Evolutionary conservation across 2,113 vertebrate species (phyloP).

Genomic region (Microtus oregoni): DNA sequence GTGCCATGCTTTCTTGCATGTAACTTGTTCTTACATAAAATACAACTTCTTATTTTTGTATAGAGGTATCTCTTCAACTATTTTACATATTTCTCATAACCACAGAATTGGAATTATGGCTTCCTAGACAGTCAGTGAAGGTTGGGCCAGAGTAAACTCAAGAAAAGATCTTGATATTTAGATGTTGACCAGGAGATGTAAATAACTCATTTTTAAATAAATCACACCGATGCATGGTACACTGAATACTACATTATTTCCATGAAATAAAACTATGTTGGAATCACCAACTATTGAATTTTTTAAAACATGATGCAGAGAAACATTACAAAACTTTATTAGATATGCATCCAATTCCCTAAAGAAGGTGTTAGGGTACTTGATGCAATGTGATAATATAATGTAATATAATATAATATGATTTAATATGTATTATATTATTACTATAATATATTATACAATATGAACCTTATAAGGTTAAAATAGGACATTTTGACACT

Average conservation of each 20-base stretch:
- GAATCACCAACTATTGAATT: neutral
- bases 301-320: neutral
- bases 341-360: neutral
- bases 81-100: no score
- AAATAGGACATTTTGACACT: neutral
- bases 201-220: neutral
- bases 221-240: neutral
- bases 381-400: neutral
- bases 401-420: neutral
- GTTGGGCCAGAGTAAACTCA: no score
- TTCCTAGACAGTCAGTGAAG: no score
- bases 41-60: no score
- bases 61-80: no score
- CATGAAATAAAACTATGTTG: neutral
- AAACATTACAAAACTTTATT: neutral
- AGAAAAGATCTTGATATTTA: no score
- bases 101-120: no score
- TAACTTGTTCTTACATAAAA: no score
- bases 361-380: neutral
- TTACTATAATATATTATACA: neutral
- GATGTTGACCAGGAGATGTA: neutral
- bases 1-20: no score
- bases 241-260: neutral
- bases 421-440: neutral
- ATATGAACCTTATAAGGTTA: neutral